Percentiles rank a stretch among this genome's conserved stretches.
phyloP scores from a whole-genome alignment of 2,797 vertebrate species.

The Myiotriccus ornatus region DNA sequence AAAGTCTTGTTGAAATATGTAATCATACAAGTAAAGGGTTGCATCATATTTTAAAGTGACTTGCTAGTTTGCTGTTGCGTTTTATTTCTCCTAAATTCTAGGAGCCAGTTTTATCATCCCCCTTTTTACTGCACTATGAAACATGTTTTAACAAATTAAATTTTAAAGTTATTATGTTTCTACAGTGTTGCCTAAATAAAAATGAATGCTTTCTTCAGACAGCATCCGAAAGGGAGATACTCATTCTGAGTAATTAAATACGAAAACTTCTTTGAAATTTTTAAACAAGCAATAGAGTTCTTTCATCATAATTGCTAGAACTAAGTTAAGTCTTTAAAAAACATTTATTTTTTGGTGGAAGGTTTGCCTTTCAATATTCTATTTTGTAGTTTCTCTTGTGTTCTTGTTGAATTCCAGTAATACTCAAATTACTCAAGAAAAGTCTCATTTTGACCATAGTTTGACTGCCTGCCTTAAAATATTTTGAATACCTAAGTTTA shows the following conservation, averaged over 20 bases:
- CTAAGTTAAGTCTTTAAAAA: not conserved
- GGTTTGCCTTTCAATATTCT: not conserved
- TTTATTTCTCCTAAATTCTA: conserved; percentile 2
- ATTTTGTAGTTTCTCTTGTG: not conserved
- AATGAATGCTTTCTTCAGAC: not conserved
- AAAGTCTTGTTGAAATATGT: not conserved
- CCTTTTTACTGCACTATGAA: not conserved
- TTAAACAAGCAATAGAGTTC: not conserved
- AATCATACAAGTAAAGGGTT: not conserved
- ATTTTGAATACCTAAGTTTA: not conserved
- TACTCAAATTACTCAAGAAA: not conserved
- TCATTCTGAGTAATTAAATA: not conserved
- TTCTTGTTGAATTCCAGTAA: not conserved
- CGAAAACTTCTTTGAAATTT: not conserved
- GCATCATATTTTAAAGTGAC: not conserved
- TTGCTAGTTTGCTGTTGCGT: not conserved
- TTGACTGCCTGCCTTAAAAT: not conserved
- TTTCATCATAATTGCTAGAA: not conserved
- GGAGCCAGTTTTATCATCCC: not conserved
- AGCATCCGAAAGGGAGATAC: not conserved
- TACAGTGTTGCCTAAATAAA: not conserved
- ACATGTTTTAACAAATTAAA: not conserved
- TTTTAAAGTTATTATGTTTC: conserved; percentile 14
- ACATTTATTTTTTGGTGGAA: not conserved
- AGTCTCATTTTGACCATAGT: not conserved